These are phyloP conservation scores for Diogma glabrata DNA, from an alignment of 2,888 invertebrate genomes.

Conservation along the genomic window DNA sequence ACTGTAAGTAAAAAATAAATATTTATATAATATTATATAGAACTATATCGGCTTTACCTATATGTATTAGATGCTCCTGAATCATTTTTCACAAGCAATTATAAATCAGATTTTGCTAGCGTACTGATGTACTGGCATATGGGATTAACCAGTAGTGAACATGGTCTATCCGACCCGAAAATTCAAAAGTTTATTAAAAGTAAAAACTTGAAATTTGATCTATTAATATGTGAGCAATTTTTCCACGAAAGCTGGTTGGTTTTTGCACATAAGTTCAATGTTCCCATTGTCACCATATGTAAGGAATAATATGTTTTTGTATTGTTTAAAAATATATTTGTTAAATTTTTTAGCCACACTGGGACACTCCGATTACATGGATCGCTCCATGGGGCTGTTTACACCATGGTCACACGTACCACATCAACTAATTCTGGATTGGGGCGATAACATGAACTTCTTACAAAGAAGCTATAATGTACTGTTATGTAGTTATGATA, in stretches of 20 bases:
- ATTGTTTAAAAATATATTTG: background rate
- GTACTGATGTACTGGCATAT: slow-evolving; percentile 30
- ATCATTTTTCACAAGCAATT: slow-evolving; percentile 30
- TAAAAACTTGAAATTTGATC: slow-evolving; percentile 33
- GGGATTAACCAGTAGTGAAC: slow-evolving; percentile 27
- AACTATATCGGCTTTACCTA: no score
- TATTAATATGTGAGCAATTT: slow-evolving; percentile 36
- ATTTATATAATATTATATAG: no score
- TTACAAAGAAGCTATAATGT: slow-evolving; percentile 32
- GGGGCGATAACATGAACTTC: slow-evolving; percentile 35
- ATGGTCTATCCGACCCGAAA: slow-evolving; percentile 29
- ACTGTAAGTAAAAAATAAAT: slow-evolving; percentile 33
- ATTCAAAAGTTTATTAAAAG: slow-evolving; percentile 29
- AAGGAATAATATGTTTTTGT: slow-evolving; percentile 7
- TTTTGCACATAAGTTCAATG: slow-evolving; percentile 35
- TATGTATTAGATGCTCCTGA: slow-evolving; percentile 33
- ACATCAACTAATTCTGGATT: slow-evolving; percentile 28
- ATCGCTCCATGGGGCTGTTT: slow-evolving; percentile 33
- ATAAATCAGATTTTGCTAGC: slow-evolving; percentile 30
- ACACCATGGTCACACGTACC: slow-evolving; percentile 35
- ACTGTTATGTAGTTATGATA: slow-evolving; percentile 29
- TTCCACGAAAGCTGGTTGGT: slow-evolving; percentile 37
- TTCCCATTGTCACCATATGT: slow-evolving; percentile 32
- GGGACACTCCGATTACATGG: slow-evolving; percentile 36
- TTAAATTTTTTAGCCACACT: slow-evolving; percentile 29